Conservation (phyloP, 2,113 vertebrate genomes). For the Sula dactylatra region DNA sequence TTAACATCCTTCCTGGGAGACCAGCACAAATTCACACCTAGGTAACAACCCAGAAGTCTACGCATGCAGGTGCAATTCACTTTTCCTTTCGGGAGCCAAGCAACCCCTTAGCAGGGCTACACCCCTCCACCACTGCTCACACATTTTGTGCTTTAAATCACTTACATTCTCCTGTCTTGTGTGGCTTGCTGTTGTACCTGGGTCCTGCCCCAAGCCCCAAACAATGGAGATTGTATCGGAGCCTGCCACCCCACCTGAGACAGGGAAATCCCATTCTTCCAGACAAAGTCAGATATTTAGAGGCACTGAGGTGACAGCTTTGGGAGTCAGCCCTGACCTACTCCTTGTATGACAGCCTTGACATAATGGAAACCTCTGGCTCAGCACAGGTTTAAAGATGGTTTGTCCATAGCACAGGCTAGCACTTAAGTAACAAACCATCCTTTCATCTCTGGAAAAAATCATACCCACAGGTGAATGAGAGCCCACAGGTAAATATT, state of each 20-base stretch:
- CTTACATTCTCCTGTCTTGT: neutral
- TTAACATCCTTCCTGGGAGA: conserved; percentile 1
- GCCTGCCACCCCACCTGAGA: neutral
- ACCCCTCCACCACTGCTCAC: neutral
- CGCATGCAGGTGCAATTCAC: neutral
- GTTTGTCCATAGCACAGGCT: neutral
- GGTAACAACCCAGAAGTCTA: neutral
- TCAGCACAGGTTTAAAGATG: neutral
- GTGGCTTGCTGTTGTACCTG: neutral
- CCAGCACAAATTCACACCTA: neutral
- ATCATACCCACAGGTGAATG: neutral
- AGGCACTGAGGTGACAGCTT: neutral
- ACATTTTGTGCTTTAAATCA: neutral
- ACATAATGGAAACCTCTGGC: neutral
- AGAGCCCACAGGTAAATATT: neutral
- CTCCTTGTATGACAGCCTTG: neutral
- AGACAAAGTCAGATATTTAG: neutral
- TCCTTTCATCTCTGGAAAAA: neutral
- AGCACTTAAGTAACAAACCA: neutral
- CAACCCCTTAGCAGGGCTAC: neutral
- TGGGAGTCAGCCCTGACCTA: neutral
- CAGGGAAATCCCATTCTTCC: neutral
- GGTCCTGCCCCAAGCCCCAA: fast-evolving
- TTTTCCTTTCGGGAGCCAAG: neutral
- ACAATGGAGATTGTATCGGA: neutral